Evolutionary conservation across 1,140 invertebrate genomes (phyloP).

Genomic region (Papilio machaon): DNA sequence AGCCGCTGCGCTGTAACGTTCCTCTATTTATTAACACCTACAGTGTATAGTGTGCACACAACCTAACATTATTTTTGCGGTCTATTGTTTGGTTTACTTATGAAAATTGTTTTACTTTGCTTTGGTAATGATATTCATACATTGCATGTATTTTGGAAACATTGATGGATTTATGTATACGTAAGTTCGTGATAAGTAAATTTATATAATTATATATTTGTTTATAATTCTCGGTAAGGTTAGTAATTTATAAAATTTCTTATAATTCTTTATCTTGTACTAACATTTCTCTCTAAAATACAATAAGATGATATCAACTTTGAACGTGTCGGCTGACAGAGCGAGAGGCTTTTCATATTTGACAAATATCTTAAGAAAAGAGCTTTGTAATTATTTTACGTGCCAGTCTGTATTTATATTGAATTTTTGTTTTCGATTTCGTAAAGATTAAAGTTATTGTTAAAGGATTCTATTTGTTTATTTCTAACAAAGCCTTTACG

Average conservation of each 20-base stretch:
- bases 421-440: neutral
- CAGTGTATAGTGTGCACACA: neutral
- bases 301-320: neutral
- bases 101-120: neutral
- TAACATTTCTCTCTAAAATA: neutral
- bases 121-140: neutral
- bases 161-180: no score
- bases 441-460: neutral
- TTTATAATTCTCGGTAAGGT: no score
- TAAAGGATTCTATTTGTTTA: slow-evolving; percentile 9
- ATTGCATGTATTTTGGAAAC: no score
- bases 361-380: slow-evolving; percentile 19
- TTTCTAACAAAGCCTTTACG: no score
- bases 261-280: no score
- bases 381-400: slow-evolving; percentile 20
- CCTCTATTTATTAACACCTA: slow-evolving; percentile 22
- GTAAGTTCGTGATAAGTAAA: no score
- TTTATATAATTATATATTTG: no score
- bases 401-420: neutral
- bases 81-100: slow-evolving; percentile 1
- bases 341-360: slow-evolving; percentile 4
- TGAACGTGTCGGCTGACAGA: neutral
- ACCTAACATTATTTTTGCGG: neutral
- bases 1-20: slow-evolving; percentile 3
- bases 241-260: no score